Conservation (phyloP, 35 echinoderm and acorn worm genomes). For the Hemicentrotus pulcherrimus region DNA sequence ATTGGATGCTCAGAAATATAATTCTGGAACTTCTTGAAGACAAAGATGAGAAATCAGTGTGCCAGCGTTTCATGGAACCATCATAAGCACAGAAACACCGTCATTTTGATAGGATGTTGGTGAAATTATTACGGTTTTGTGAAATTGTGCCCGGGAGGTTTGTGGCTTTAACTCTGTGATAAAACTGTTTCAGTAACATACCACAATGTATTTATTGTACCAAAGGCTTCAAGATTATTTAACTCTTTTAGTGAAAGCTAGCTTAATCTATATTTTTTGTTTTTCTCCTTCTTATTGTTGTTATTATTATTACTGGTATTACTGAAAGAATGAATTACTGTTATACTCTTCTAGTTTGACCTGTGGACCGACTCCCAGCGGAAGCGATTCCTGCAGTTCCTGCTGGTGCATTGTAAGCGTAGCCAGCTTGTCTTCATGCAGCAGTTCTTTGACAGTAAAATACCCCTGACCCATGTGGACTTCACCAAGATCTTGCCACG, state of each 20-base stretch:
- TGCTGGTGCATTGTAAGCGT: slow-evolving; percentile 76
- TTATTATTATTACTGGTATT: background rate
- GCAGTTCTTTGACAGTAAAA: slow-evolving; percentile 74
- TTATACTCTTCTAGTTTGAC: slow-evolving; percentile 71
- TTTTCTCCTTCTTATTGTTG: background rate
- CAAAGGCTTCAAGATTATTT: too few species aligned
- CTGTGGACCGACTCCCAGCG: slow-evolving; percentile 93
- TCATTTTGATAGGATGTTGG: too few species aligned
- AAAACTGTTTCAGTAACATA: background rate
- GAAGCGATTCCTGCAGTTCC: slow-evolving; percentile 84
- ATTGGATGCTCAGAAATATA: too few species aligned
- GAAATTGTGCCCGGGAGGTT: too few species aligned
- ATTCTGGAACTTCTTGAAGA: too few species aligned
- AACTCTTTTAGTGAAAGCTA: background rate
- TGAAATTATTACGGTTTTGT: too few species aligned
- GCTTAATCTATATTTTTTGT: background rate
- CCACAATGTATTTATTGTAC: too few species aligned
- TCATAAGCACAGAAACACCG: too few species aligned
- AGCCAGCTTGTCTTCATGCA: slow-evolving; percentile 82
- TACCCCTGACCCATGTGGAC: slow-evolving; percentile 81
- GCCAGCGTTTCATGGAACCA: too few species aligned
- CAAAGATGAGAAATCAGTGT: too few species aligned
- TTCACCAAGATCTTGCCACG: slow-evolving; percentile 84
- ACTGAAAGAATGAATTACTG: background rate
- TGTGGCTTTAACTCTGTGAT: background rate